Evolutionary conservation across 1,140 invertebrate species (phyloP), one percentile per base, ranked within the genome.

Genomic region (Hyposmocoma kahamanoa): DNA sequence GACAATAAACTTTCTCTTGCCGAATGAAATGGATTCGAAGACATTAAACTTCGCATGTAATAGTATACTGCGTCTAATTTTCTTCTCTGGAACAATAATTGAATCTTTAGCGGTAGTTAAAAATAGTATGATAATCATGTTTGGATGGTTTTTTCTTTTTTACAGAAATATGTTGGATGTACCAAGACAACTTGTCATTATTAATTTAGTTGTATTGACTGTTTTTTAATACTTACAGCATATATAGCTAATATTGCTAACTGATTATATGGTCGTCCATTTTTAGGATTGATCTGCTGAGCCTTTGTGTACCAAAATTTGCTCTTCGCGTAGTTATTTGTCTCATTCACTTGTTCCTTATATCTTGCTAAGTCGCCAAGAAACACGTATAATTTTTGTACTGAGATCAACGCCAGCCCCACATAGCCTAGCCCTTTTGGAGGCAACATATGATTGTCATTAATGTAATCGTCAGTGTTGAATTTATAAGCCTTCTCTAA

Each of bases 61-160:
- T 95, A 98, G 86, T 98, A 99, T 10, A 98, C 95, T n/a, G 97
- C 96, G 86, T 98, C 97, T 45, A 99, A 88, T 88, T 96, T 96
- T 70, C 96, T 89, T 85, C 93, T 93, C 95, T 98, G 84, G 50
- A 90, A 64, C 42, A 28, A 41, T 28, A 48, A 44, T 22, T 22
- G 3, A 22, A 17, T 41, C 8, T 18, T 22, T 28, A 42, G 58
- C 55, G n/a, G n/a, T 41, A 34, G n/a, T 42, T 11, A 24, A 13
- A 19, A 17, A 18, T 13, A 21, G 22, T 8, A 22, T 38, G 3
- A 11, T 28, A 32, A n/a, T n/a, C n/a, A n/a, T n/a, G n/a, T n/a
- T n/a, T n/a, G n/a, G n/a, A n/a, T n/a, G n/a, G n/a, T n/a, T n/a
- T n/a, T n/a, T n/a, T n/a, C n/a, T n/a, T n/a, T n/a, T n/a, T n/a